These are phyloP conservation scores for Acanthurus lineatus DNA, from an alignment of 2,797 vertebrate species.

Conservation along the genomic window DNA sequence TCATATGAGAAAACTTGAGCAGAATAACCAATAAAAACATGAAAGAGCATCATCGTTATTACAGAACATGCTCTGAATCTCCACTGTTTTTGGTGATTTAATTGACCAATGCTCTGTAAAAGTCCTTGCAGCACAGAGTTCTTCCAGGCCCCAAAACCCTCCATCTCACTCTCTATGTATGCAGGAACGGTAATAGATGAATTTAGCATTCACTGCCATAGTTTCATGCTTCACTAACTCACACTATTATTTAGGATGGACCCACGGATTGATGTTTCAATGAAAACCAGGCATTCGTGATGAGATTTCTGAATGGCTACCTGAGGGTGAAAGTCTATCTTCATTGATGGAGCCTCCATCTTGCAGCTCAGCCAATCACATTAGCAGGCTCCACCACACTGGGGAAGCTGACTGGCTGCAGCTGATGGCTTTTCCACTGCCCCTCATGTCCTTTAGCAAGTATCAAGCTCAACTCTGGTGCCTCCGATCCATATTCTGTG, in stretches of 20 bases:
- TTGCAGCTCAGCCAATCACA: conserved; percentile 58
- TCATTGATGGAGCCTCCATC: conserved; percentile 58
- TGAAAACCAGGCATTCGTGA: conserved; percentile 62
- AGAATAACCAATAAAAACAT: conserved; percentile 10
- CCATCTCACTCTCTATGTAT: conserved; percentile 4
- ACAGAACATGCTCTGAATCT: too few species aligned
- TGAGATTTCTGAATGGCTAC: conserved; percentile 71
- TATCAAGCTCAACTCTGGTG: conserved; percentile 42
- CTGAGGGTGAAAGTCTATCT: conserved; percentile 70
- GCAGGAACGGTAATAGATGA: conserved; percentile 40
- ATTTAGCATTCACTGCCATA: conserved; percentile 70
- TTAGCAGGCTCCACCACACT: conserved; percentile 62
- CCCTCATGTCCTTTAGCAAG: conserved; percentile 54
- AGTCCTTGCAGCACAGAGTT: conserved; percentile 8
- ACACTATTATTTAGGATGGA: conserved; percentile 68
- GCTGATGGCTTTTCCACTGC: conserved; percentile 51
- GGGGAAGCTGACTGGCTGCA: conserved; percentile 42
- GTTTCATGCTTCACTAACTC: conserved; percentile 72
- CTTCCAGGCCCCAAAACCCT: background rate
- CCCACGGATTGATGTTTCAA: conserved; percentile 68
- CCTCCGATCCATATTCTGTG: conserved; percentile 47
- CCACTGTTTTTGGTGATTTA: conserved; percentile 10
- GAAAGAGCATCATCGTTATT: conserved; percentile 2
- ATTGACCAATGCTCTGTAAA: background rate
- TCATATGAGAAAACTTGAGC: conserved; percentile 6